A percentile compares a stretch with the other conserved stretches of the same genome.
Conservation (phyloP, 64 coral and sea anemone species). For the Catalaphyllia jardinei region DNA sequence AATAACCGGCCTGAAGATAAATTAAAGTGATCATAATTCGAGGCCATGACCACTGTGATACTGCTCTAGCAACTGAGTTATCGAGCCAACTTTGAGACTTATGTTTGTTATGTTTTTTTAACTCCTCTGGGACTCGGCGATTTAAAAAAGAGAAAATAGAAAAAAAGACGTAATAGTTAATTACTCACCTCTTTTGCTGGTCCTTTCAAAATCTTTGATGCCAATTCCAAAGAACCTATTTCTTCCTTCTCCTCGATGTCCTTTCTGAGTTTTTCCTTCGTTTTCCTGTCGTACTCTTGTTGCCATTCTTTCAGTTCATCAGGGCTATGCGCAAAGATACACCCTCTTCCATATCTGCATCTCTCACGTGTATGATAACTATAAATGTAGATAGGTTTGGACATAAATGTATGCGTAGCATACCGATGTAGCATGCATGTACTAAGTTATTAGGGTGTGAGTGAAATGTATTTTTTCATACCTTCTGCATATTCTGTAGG, state of each 20-base stretch:
- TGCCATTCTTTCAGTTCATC: constrained; percentile 43
- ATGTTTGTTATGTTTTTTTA: too few species aligned
- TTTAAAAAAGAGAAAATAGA: not conserved
- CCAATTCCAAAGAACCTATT: not conserved
- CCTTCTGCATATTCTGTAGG: constrained; percentile 23
- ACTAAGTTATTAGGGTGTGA: too few species aligned
- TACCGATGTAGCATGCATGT: too few species aligned
- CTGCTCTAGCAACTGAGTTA: too few species aligned
- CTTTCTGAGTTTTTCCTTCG: not conserved
- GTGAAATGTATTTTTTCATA: not conserved
- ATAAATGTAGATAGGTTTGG: not conserved
- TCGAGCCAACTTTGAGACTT: too few species aligned
- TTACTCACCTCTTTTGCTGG: constrained; percentile 8
- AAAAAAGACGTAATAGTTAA: not conserved
- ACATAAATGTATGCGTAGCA: too few species aligned
- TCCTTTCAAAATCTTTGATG: constrained; percentile 17
- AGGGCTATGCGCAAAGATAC: constrained; percentile 36
- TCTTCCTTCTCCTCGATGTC: not conserved
- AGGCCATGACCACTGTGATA: too few species aligned
- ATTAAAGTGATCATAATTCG: too few species aligned
- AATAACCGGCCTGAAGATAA: too few species aligned
- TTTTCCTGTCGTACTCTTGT: constrained; percentile 5
- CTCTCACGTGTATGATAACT: not conserved
- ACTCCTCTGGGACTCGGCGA: too few species aligned
- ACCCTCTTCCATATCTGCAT: constrained; percentile 54